These are phyloP conservation scores for Lasioglossum leucozonium DNA, from an alignment of 2,888 invertebrate species.

Conservation along the genomic window DNA sequence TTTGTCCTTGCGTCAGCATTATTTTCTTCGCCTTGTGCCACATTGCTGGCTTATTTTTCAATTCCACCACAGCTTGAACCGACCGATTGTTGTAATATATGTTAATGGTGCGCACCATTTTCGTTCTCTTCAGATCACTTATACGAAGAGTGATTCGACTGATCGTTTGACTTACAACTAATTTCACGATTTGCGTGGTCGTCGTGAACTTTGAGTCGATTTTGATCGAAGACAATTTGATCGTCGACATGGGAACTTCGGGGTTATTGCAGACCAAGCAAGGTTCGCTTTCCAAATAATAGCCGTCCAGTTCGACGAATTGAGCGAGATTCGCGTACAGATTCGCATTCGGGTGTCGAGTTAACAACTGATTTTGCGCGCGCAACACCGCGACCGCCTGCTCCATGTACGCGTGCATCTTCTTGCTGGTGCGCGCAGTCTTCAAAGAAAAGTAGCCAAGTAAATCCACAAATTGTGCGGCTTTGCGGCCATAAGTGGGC, in stretches of 20 bases:
- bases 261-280: conserved; percentile 99
- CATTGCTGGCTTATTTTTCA: conserved; percentile 97
- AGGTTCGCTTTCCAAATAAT: conserved; percentile 98
- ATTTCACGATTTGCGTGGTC: conserved; percentile 98
- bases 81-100: conserved; percentile 98
- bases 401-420: conserved; percentile 91
- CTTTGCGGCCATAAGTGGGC: conserved; percentile 96
- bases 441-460: conserved; percentile 97
- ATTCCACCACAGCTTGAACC: conserved; percentile 98
- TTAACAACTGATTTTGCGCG: conserved; percentile 94
- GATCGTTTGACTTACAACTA: conserved; percentile 97
- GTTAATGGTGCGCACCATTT: conserved; percentile 98
- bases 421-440: conserved; percentile 89
- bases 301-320: conserved; percentile 98
- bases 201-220: conserved; percentile 99
- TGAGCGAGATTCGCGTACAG: conserved; percentile 96
- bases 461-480: conserved; percentile 98
- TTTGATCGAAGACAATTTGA: conserved; percentile 97
- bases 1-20: conserved; percentile 94
- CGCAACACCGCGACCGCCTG: conserved; percentile 94
- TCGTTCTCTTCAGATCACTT: conserved; percentile 97
- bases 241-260: conserved; percentile 95
- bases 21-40: conserved; percentile 99
- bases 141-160: conserved; percentile 96
- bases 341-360: conserved; percentile 97